Evolutionary conservation across 2,888 invertebrate genomes (phyloP).

Genomic region (Heliconius ismenius): DNA sequence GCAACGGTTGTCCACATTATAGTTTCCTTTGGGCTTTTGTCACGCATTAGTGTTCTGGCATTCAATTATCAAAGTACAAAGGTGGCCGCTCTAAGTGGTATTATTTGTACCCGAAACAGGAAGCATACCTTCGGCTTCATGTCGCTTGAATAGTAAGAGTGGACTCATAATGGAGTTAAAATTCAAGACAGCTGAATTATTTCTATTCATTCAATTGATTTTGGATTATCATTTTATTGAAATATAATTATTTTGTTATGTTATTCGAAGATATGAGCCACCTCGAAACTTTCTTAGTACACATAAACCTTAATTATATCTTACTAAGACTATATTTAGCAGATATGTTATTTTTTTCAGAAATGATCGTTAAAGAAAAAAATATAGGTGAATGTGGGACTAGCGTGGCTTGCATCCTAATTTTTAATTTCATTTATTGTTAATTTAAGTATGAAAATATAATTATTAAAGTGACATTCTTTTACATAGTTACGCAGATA

Average conservation of each 20-base stretch:
- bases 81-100: conserved; percentile 61
- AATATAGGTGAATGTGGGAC: too few species aligned
- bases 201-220: background rate
- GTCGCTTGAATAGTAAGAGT: conserved; percentile 44
- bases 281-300: too few species aligned
- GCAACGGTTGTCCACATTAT: conserved; percentile 35
- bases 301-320: too few species aligned
- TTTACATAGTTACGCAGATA: background rate
- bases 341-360: too few species aligned
- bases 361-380: too few species aligned
- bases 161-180: conserved; percentile 6
- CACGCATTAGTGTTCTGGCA: conserved; percentile 44
- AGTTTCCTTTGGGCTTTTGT: conserved; percentile 42
- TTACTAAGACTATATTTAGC: too few species aligned
- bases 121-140: conserved; percentile 64
- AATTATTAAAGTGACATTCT: too few species aligned
- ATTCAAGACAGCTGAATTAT: conserved; percentile 10
- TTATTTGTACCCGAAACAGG: conserved; percentile 66
- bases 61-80: conserved; percentile 54
- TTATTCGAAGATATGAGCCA: too few species aligned
- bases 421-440: too few species aligned
- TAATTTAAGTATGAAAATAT: too few species aligned
- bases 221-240: background rate
- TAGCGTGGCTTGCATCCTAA: too few species aligned
- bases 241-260: background rate